These are phyloP conservation scores for Oreochromis aureus DNA, from an alignment of 2,113 vertebrate genomes.

Conservation along the genomic window DNA sequence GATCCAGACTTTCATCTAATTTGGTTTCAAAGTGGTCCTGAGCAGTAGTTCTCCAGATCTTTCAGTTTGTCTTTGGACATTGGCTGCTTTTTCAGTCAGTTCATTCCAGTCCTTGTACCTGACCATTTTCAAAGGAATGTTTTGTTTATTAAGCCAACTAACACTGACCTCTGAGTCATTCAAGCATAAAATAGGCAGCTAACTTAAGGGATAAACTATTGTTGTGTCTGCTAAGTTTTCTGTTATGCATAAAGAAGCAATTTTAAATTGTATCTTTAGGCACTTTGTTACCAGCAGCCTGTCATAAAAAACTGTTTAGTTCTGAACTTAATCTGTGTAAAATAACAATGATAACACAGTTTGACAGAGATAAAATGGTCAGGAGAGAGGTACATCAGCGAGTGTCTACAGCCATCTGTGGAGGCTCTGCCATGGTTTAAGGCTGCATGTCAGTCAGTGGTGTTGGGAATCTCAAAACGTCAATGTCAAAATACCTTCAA, in stretches of 20 bases:
- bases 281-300: background rate
- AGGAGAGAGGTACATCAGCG: background rate
- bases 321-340: background rate
- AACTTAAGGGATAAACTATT: background rate
- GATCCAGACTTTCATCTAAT: no score
- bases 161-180: background rate
- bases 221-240: background rate
- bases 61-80: background rate
- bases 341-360: background rate
- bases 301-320: background rate
- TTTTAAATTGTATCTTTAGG: background rate
- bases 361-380: background rate
- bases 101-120: background rate
- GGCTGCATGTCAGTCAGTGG: background rate
- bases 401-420: background rate
- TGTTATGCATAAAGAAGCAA: background rate
- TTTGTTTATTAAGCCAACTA: background rate
- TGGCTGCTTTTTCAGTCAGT: background rate
- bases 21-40: no score
- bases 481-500: background rate
- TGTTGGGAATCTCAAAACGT: background rate
- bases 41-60: background rate
- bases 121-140: background rate
- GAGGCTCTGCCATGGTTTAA: accelerated
- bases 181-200: background rate